phyloP scores from a whole-genome alignment of 2,797 vertebrate genomes.

The Bovichtus variegatus region DNA sequence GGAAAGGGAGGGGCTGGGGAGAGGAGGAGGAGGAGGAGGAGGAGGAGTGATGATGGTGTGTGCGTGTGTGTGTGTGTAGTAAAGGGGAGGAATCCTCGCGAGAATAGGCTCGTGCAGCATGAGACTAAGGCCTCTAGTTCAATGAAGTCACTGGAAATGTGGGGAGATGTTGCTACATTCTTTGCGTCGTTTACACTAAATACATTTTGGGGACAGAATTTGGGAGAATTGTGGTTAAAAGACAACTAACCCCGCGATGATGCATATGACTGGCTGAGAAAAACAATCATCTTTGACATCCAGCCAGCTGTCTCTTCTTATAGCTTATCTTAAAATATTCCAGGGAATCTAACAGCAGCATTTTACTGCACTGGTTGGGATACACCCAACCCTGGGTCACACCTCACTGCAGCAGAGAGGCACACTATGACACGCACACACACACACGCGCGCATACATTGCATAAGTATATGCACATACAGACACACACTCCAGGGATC shows the following conservation, averaged over 20 bases:
- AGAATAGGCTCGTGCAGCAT: constrained; percentile 64
- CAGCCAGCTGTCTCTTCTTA: constrained; percentile 17
- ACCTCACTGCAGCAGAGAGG: constrained; percentile 74
- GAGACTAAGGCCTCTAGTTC: constrained; percentile 49
- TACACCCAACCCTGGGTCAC: constrained; percentile 69
- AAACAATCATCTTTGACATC: constrained; percentile 9
- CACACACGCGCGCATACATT: constrained; percentile 6
- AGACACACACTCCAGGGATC: constrained; percentile 57
- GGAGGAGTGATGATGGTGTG: constrained; percentile 37
- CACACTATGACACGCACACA: constrained; percentile 47
- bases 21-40: constrained; percentile 49
- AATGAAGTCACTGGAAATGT: constrained; percentile 59
- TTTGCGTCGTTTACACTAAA: constrained; percentile 25
- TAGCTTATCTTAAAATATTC: constrained; percentile 39
- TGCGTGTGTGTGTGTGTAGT: constrained; percentile 45
- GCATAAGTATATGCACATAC: constrained; percentile 24
- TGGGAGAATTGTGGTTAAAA: neutral
- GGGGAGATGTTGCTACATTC: constrained; percentile 40
- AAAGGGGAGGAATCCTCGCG: constrained; percentile 64
- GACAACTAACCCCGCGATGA: neutral
- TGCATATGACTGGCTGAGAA: neutral
- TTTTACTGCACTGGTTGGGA: constrained; percentile 67
- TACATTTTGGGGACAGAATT: neutral
- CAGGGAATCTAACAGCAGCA: constrained; percentile 48
- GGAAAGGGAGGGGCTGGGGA: constrained; percentile 75